A percentile compares a stretch with the other conserved stretches of the same genome.
These are phyloP conservation scores for Cololabis saira DNA, from an alignment of 2,113 vertebrate species.

Conservation along the genomic window DNA sequence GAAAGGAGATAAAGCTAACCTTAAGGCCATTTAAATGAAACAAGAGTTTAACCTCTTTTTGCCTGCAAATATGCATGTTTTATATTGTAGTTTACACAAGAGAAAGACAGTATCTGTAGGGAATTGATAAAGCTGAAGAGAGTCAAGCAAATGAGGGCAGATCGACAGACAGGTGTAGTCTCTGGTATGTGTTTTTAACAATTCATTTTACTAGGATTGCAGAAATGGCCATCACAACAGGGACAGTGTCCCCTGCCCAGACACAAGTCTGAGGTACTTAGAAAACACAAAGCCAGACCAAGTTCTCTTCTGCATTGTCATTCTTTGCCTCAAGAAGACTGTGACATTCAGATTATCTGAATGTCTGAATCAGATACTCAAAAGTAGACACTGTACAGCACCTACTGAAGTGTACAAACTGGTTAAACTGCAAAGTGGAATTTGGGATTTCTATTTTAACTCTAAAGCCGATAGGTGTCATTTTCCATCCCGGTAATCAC, in stretches of 20 bases:
- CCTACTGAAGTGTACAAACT: not conserved
- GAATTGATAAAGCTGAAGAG: not conserved
- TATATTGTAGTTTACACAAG: not conserved
- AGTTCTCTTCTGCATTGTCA: too few relatives aligned
- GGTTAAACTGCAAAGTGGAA: conserved; percentile 4
- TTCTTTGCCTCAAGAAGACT: too few relatives aligned
- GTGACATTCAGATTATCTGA: not conserved
- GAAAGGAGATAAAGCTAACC: conserved; percentile 10
- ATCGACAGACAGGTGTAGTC: conserved; percentile 41
- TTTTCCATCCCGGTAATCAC: conserved; percentile 2
- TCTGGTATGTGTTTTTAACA: conserved; percentile 53
- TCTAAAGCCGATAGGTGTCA: not conserved
- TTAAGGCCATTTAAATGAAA: conserved; percentile 9
- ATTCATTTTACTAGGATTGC: conserved; percentile 53
- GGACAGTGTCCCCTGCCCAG: conserved; percentile 27
- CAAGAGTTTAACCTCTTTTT: too few relatives aligned
- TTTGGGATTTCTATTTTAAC: conserved; percentile 1
- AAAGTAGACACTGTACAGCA: not conserved
- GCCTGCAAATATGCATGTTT: not conserved
- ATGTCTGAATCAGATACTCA: too few relatives aligned
- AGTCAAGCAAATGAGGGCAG: conserved; percentile 17
- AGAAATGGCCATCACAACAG: conserved; percentile 38
- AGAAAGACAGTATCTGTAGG: conserved; percentile 1
- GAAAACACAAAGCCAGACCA: too few relatives aligned
- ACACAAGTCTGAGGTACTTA: not conserved